These are phyloP conservation scores for Lordiphosa stackelbergi DNA, from an alignment of 1,140 invertebrate genomes.

Conservation along the genomic window DNA sequence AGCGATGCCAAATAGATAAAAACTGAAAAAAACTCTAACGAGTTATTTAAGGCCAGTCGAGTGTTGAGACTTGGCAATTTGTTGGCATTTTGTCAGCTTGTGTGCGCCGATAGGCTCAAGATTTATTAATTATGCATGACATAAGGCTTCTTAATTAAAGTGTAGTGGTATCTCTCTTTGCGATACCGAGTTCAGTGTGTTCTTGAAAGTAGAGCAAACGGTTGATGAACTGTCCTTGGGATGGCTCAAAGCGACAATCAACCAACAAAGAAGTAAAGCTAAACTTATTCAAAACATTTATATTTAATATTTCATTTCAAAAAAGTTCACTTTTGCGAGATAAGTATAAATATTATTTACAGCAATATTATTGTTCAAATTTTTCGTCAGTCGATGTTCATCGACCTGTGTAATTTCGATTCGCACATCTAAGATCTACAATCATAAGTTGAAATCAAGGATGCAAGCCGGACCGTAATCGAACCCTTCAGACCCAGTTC, in stretches of 20 bases:
- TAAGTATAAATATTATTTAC: no score
- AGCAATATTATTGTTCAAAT: no score
- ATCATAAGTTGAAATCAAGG: no score
- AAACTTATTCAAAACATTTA: no score
- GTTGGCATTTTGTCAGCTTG: conserved; percentile 63
- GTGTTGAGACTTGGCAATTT: conserved; percentile 47
- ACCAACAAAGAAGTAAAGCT: neutral
- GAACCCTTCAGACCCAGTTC: no score
- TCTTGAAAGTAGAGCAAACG: conserved; percentile 40
- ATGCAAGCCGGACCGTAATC: no score
- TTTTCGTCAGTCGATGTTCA: no score
- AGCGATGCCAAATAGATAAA: conserved; percentile 66
- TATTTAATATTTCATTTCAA: no score
- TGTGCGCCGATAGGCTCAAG: conserved; percentile 14
- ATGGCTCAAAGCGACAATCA: neutral
- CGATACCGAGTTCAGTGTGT: conserved; percentile 5
- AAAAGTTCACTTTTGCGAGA: no score
- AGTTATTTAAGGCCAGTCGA: conserved; percentile 57
- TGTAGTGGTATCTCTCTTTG: conserved; percentile 6
- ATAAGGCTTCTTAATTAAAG: conserved; percentile 6
- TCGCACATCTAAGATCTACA: no score
- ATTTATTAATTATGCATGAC: conserved; percentile 65
- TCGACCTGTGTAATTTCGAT: no score
- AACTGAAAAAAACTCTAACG: conserved; percentile 41
- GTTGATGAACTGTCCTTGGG: conserved; percentile 42